Percentiles rank a stretch among this genome's conserved stretches.
These are phyloP conservation scores for Stegana nigrithorax DNA, from an alignment of 2,888 invertebrate genomes.

Conservation along the genomic window DNA sequence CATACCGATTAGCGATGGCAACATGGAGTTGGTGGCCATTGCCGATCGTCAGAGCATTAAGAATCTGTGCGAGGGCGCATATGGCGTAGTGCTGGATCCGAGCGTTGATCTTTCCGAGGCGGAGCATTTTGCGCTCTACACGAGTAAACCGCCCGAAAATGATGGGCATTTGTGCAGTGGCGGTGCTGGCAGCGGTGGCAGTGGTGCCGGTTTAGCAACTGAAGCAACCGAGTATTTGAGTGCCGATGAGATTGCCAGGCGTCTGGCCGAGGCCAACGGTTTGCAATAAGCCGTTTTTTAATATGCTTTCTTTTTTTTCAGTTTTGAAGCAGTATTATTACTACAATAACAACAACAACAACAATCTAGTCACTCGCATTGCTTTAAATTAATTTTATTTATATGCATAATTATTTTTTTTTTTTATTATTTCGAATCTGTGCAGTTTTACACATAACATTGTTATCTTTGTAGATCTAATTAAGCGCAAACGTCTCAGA, in stretches of 20 bases:
- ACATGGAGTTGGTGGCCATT: slow-evolving; percentile 73
- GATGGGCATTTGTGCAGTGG: too few species aligned
- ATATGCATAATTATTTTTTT: background rate
- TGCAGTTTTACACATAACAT: background rate
- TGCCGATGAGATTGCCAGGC: slow-evolving; percentile 67
- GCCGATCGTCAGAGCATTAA: slow-evolving; percentile 68
- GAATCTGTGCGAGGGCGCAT: slow-evolving; percentile 67
- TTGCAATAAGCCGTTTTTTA: slow-evolving; percentile 44
- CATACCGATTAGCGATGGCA: slow-evolving; percentile 69
- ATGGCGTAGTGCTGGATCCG: slow-evolving; percentile 66
- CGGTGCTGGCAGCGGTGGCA: slow-evolving; percentile 55
- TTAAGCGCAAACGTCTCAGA: slow-evolving; percentile 65
- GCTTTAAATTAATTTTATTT: slow-evolving; percentile 38
- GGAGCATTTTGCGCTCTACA: slow-evolving; percentile 89
- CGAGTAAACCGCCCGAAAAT: slow-evolving; percentile 84
- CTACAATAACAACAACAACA: background rate
- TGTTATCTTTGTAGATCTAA: slow-evolving; percentile 70
- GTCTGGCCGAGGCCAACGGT: slow-evolving; percentile 63
- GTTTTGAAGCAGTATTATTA: too few species aligned
- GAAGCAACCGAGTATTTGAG: slow-evolving; percentile 76
- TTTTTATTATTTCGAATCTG: slow-evolving; percentile 1
- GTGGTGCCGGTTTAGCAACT: slow-evolving; percentile 74
- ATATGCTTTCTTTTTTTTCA: slow-evolving; percentile 8
- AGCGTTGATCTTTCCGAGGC: slow-evolving; percentile 83
- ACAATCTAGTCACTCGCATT: slow-evolving; percentile 25